Percentiles rank a stretch among this genome's conserved stretches.
These are phyloP conservation scores for Monodelphis domestica DNA, from an alignment of 2,797 vertebrate genomes.

Conservation along the genomic window DNA sequence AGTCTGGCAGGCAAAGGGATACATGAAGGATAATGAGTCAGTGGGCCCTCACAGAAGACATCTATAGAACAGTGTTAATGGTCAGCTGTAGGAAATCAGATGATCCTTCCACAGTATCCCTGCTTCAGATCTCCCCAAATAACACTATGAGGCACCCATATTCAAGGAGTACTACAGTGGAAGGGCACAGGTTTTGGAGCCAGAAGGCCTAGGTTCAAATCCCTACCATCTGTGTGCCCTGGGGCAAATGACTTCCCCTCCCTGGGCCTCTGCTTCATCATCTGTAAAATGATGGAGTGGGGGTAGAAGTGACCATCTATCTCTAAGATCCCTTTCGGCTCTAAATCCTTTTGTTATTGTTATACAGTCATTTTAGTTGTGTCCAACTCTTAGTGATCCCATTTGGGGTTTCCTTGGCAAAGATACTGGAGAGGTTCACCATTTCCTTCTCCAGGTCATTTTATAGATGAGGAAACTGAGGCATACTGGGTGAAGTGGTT, in stretches of 20 bases:
- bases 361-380: too few species aligned
- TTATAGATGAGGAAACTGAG: too few species aligned
- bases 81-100: constrained; percentile 29
- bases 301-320: constrained; percentile 47
- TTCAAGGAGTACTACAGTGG: constrained; percentile 35
- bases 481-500: too few species aligned
- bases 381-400: too few species aligned
- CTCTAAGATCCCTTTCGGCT: constrained; percentile 7
- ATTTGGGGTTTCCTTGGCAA: too few species aligned
- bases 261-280: constrained; percentile 32
- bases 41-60: constrained; percentile 9
- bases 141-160: constrained; percentile 39
- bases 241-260: constrained; percentile 16
- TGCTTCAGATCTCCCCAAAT: constrained; percentile 49
- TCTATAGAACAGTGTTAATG: constrained; percentile 18
- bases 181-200: background rate
- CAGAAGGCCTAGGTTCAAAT: background rate
- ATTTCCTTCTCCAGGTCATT: too few species aligned
- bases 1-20: constrained; percentile 13
- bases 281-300: constrained; percentile 33
- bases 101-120: constrained; percentile 26
- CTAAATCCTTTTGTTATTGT: too few species aligned
- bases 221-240: too few species aligned
- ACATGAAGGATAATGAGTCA: constrained; percentile 44
- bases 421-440: too few species aligned